These are phyloP conservation scores for Penaeus indicus DNA, from an alignment of 1,140 invertebrate genomes.

Conservation along the genomic window DNA sequence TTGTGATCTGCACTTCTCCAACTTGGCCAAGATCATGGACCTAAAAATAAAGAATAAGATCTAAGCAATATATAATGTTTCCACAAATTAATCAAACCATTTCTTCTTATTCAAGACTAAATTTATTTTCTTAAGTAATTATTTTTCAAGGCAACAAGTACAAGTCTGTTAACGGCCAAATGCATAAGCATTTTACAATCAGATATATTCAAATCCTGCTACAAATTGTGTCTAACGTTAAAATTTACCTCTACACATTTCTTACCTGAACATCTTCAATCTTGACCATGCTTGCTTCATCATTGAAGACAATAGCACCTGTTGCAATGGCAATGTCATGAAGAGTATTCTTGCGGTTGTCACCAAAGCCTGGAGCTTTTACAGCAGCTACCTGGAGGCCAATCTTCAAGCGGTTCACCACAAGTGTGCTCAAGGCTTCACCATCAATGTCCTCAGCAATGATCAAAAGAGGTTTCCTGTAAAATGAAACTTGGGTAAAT, in stretches of 20 bases:
- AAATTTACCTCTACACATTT: neutral
- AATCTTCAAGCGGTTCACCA: constrained; percentile 98
- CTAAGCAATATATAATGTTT: neutral
- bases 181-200: no score
- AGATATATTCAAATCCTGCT: neutral
- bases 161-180: no score
- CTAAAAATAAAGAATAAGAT: constrained; percentile 19
- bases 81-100: neutral
- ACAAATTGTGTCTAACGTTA: constrained; percentile 67
- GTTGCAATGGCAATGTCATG: constrained; percentile 98
- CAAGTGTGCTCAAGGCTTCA: constrained; percentile 96
- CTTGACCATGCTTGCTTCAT: constrained; percentile 96
- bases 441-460: constrained; percentile 99
- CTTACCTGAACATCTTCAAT: constrained; percentile 92
- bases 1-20: constrained; percentile 96
- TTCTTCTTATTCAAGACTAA: neutral
- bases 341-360: constrained; percentile 97
- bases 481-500: neutral
- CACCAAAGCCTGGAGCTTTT: constrained; percentile 99
- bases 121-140: neutral
- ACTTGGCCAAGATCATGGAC: constrained; percentile 75
- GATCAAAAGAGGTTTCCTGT: constrained; percentile 93
- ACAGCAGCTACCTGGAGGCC: constrained; percentile 97
- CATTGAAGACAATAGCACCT: constrained; percentile 97
- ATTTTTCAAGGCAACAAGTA: no score